Evolutionary conservation across 2,113 vertebrate species (phyloP).

Genomic region (Corythornis madagascariensis): DNA sequence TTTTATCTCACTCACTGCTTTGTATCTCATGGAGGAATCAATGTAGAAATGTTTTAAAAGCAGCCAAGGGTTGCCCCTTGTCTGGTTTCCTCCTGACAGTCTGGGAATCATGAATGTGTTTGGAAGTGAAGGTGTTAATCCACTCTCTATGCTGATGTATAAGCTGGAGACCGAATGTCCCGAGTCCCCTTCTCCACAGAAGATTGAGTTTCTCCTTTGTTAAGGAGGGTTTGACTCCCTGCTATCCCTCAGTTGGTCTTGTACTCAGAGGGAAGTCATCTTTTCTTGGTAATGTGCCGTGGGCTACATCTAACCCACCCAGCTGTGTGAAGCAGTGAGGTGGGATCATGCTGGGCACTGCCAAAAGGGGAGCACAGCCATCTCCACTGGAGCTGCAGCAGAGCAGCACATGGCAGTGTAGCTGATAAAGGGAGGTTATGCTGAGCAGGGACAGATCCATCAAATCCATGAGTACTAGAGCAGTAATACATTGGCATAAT

Average conservation of each 20-base stretch:
- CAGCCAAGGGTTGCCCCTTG: slow-evolving; percentile 19
- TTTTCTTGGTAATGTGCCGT: neutral
- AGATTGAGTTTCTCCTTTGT: neutral
- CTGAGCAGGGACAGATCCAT: neutral
- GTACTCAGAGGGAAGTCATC: neutral
- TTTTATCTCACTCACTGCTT: slow-evolving; percentile 72
- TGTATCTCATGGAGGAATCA: slow-evolving; percentile 73
- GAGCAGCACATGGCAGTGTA: accelerated
- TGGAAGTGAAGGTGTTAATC: neutral
- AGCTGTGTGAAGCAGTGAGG: neutral
- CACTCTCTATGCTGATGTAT: neutral
- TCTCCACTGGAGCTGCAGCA: neutral
- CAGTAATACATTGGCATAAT: neutral
- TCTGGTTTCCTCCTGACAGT: slow-evolving; percentile 28
- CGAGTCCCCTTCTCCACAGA: neutral
- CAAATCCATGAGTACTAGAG: neutral
- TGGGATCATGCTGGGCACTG: neutral
- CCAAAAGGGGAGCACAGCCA: neutral
- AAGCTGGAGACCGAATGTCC: neutral
- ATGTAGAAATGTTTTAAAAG: slow-evolving; percentile 64
- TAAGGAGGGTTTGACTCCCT: neutral
- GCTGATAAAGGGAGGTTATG: neutral
- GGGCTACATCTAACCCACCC: neutral
- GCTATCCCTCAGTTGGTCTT: neutral
- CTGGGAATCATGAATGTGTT: neutral